Evolutionary conservation across 1,140 invertebrate genomes (phyloP).

Genomic region (Ceratina australensis): DNA sequence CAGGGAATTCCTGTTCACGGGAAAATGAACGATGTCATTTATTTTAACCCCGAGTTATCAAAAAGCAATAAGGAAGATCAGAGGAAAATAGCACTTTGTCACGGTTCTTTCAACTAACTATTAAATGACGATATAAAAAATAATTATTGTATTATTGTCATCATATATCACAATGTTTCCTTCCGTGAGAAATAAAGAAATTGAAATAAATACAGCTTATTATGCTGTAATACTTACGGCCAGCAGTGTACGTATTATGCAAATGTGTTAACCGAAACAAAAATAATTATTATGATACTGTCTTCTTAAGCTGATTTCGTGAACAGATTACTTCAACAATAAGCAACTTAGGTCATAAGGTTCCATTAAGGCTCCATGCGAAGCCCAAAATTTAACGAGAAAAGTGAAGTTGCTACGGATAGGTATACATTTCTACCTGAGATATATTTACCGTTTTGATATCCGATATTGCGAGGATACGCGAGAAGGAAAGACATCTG

Average conservation of each 20-base stretch:
- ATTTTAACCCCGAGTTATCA: background rate
- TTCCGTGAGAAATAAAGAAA: no score
- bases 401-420: conserved; percentile 2
- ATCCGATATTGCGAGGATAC: conserved; percentile 34
- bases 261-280: no score
- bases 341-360: conserved; percentile 17
- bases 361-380: background rate
- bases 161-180: no score
- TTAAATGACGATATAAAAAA: no score
- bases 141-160: no score
- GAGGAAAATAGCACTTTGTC: background rate
- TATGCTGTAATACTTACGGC: no score
- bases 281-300: no score
- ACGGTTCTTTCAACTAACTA: background rate
- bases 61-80: background rate
- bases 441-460: conserved; percentile 32
- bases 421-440: background rate
- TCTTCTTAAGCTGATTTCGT: background rate
- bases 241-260: no score
- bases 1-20: background rate
- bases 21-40: background rate
- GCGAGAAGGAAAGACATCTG: background rate
- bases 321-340: conserved; percentile 2
- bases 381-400: background rate
- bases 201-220: no score